These are phyloP conservation scores for Psylliodes chrysocephalus DNA, from an alignment of 2,888 invertebrate species.

Conservation along the genomic window DNA sequence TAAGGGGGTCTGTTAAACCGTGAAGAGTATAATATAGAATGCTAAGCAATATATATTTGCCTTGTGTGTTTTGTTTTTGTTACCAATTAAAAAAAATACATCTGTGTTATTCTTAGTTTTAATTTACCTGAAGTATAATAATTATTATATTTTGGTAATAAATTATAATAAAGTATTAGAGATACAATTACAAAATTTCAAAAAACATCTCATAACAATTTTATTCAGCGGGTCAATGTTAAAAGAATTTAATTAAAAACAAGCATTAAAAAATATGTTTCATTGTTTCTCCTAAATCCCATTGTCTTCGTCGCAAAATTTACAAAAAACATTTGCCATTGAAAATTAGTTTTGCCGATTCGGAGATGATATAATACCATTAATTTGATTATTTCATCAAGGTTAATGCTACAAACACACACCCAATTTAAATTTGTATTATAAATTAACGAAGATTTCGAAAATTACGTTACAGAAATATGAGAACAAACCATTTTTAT, in stretches of 20 bases:
- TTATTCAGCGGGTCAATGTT: no score
- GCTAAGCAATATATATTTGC: no score
- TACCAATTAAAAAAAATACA: no score
- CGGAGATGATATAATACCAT: slow-evolving; percentile 18
- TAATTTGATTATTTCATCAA: slow-evolving; percentile 14
- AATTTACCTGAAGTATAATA: no score
- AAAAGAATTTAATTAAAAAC: background rate
- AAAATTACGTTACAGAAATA: background rate
- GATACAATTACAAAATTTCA: no score
- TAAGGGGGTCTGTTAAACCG: no score
- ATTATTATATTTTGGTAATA: no score
- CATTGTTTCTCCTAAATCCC: background rate
- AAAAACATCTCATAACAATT: no score
- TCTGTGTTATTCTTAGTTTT: no score
- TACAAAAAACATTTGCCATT: slow-evolving; percentile 11
- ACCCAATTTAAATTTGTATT: background rate
- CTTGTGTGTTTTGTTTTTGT: no score
- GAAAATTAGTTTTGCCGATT: slow-evolving; percentile 9
- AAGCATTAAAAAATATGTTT: background rate
- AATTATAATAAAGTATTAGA: no score
- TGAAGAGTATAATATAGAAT: no score
- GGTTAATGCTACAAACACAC: slow-evolving; percentile 7
- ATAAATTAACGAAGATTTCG: background rate
- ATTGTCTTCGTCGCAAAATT: slow-evolving; percentile 1
- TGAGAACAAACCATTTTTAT: background rate